Percentiles rank a stretch among this genome's conserved stretches.
phyloP scores from a whole-genome alignment of 2,113 vertebrate species.

The Onychorhynchus coronatus region DNA sequence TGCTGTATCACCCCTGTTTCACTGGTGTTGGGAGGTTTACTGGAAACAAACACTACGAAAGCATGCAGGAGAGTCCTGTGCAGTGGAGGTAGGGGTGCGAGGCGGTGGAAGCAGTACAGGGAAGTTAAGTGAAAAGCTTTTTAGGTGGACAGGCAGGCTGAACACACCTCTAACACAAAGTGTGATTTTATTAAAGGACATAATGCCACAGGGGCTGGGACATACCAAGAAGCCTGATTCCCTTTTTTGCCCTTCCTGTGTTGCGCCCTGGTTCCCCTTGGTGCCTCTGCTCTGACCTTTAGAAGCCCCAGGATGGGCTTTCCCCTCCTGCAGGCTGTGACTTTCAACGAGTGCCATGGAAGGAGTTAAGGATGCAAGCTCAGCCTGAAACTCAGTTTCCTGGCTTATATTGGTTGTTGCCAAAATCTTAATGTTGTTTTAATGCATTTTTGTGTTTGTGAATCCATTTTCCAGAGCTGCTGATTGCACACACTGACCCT shows the following conservation, averaged over 20 bases:
- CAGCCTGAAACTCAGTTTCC: conserved; percentile 10
- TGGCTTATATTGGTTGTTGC: conserved; percentile 6
- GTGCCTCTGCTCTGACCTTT: not conserved
- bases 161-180: not conserved
- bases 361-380: conserved; percentile 24
- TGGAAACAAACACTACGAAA: not conserved
- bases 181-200: not conserved
- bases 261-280: not conserved
- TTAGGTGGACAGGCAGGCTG: not conserved
- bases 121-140: not conserved
- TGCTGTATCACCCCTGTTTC: not conserved
- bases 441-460: conserved; percentile 67
- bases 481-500: conserved; percentile 33
- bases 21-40: fast-evolving
- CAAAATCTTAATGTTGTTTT: conserved; percentile 67
- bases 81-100: not conserved
- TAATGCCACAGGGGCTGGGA: fast-evolving
- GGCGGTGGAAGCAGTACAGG: not conserved
- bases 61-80: not conserved
- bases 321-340: not conserved
- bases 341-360: not conserved
- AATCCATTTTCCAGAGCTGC: conserved; percentile 65
- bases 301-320: not conserved
- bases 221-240: not conserved
- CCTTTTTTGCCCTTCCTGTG: not conserved